Conservation (phyloP, 2,888 invertebrate species). For the Agonopterix alstromeriana region DNA sequence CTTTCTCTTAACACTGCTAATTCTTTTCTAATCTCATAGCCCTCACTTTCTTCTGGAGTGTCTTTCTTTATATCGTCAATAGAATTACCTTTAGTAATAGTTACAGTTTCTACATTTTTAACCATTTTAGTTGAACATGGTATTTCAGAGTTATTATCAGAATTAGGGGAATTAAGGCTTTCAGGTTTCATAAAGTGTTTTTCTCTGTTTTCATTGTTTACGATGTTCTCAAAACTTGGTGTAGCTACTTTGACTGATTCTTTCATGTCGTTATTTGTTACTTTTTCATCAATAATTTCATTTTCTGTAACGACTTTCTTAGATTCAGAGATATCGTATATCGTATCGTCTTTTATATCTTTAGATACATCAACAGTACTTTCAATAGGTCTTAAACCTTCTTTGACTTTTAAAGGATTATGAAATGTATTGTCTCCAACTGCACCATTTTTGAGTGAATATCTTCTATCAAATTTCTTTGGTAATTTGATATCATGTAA, state of each 20-base stretch:
- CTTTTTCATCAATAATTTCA: too few relatives aligned
- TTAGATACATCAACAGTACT: too few relatives aligned
- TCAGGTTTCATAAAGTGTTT: not conserved
- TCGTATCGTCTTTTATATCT: too few relatives aligned
- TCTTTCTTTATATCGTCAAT: too few relatives aligned
- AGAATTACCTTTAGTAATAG: too few relatives aligned
- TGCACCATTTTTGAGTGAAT: slow-evolving; percentile 11
- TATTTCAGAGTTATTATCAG: not conserved
- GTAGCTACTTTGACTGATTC: too few relatives aligned
- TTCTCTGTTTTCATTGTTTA: not conserved
- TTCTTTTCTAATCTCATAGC: not conserved
- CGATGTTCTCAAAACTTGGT: too few relatives aligned
- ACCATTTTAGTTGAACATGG: slow-evolving; percentile 1
- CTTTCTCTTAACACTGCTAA: not conserved
- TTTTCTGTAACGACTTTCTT: too few relatives aligned
- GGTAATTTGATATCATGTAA: slow-evolving; percentile 33
- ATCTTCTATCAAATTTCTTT: slow-evolving; percentile 9
- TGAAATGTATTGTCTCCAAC: not conserved
- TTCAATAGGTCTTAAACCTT: too few relatives aligned
- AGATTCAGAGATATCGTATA: too few relatives aligned
- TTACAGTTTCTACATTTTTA: not conserved
- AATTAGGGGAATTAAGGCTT: not conserved
- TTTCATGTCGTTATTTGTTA: too few relatives aligned
- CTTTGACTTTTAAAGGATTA: too few relatives aligned
- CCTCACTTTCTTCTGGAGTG: not conserved